phyloP scores from a whole-genome alignment of 1,140 invertebrate genomes.

The Bilobella aurantiaca region DNA sequence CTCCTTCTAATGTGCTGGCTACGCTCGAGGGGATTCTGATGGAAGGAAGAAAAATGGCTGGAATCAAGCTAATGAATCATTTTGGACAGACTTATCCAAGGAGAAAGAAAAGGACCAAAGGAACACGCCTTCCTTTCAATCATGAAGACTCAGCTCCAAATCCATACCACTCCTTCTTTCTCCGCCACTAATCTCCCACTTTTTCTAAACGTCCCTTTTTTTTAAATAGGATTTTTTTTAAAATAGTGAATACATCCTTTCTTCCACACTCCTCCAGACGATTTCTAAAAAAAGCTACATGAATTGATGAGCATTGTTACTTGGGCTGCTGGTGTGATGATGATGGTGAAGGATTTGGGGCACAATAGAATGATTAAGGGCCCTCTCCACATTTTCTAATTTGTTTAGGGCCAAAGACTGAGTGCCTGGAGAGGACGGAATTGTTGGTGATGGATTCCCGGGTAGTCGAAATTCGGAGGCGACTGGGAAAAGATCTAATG shows the following conservation, averaged over 20 bases:
- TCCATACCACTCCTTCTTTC: slow-evolving; percentile 15
- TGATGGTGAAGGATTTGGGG: slow-evolving; percentile 2
- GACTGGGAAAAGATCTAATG: slow-evolving; percentile 12
- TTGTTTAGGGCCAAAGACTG: not conserved
- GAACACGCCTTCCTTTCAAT: slow-evolving; percentile 35
- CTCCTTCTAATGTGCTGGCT: not conserved
- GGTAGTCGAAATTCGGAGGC: slow-evolving; percentile 24
- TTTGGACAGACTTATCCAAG: slow-evolving; percentile 30
- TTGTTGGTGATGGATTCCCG: slow-evolving; percentile 15
- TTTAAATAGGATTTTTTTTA: not conserved
- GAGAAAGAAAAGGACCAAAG: slow-evolving; percentile 19
- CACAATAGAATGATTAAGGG: slow-evolving; percentile 2
- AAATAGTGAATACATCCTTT: too few relatives aligned
- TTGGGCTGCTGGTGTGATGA: too few relatives aligned
- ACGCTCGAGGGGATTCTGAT: slow-evolving; percentile 30
- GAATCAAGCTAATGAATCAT: slow-evolving; percentile 35
- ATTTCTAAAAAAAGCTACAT: slow-evolving; percentile 12
- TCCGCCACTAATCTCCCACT: too few relatives aligned
- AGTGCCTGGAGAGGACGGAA: not conserved
- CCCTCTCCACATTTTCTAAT: slow-evolving; percentile 4
- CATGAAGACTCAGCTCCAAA: slow-evolving; percentile 27
- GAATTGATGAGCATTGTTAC: too few relatives aligned
- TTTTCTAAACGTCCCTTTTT: too few relatives aligned
- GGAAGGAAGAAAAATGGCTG: slow-evolving; percentile 33
- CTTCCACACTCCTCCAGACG: too few relatives aligned